Conservation (phyloP, 2,797 vertebrate species). For the Lophotriccus pileatus region DNA sequence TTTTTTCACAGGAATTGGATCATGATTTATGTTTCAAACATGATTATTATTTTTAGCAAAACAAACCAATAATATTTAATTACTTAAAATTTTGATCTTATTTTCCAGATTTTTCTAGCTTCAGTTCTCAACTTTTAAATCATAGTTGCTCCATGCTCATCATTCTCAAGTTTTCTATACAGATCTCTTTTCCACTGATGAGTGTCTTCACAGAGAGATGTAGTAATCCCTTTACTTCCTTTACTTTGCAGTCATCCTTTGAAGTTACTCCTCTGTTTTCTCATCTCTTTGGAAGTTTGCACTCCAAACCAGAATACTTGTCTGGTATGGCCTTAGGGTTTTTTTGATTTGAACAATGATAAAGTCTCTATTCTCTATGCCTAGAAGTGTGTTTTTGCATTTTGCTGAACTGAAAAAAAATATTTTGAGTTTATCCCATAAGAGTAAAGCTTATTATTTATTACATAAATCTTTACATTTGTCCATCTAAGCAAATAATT, state of each 20-base stretch:
- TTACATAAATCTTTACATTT: background rate
- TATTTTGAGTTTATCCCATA: background rate
- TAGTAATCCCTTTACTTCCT: background rate
- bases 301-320: background rate
- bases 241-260: background rate
- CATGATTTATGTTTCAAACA: background rate
- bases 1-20: background rate
- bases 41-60: background rate
- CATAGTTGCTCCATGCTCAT: background rate
- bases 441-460: background rate
- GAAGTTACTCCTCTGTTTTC: background rate
- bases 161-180: background rate
- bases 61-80: background rate
- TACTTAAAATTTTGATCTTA: background rate
- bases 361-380: background rate
- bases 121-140: background rate
- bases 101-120: background rate
- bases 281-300: background rate
- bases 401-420: background rate
- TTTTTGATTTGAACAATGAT: background rate
- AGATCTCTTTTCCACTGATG: background rate
- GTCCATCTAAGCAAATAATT: background rate
- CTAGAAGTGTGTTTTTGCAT: background rate
- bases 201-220: background rate
- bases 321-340: background rate